Evolutionary conservation across 2,797 vertebrate species (phyloP).

Genomic region (Telmatherina bonti): DNA sequence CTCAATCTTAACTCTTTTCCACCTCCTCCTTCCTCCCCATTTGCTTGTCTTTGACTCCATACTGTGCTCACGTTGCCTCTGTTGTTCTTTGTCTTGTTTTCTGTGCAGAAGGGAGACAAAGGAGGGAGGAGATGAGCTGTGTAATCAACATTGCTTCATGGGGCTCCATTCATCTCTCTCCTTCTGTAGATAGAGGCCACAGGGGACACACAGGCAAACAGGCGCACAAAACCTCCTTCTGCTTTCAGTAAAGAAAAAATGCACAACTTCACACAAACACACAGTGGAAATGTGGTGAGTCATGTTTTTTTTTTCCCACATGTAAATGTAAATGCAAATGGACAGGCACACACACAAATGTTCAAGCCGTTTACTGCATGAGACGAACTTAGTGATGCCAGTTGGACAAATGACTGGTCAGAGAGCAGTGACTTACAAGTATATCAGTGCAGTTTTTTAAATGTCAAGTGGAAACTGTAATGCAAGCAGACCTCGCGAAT

Average conservation of each 20-base stretch:
- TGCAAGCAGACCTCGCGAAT: constrained; percentile 16
- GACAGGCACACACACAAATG: constrained; percentile 5
- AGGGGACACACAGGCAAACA: constrained; percentile 26
- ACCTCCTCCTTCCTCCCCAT: constrained; percentile 1
- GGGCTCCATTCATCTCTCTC: constrained; percentile 52
- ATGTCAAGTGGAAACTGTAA: constrained; percentile 20
- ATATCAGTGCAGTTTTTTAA: constrained; percentile 29
- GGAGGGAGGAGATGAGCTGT: constrained; percentile 27
- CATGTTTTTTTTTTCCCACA: constrained; percentile 10
- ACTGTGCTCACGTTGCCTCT: neutral
- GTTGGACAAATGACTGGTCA: constrained; percentile 35
- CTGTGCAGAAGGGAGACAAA: constrained; percentile 32
- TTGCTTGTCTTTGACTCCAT: neutral
- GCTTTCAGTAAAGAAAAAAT: constrained; percentile 5
- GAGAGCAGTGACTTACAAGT: constrained; percentile 21
- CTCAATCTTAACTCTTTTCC: neutral
- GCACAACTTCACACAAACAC: constrained; percentile 15
- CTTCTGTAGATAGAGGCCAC: constrained; percentile 45
- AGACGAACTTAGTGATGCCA: constrained; percentile 30
- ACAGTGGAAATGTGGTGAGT: constrained; percentile 18
- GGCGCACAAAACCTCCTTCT: neutral
- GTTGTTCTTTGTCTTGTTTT: constrained; percentile 18
- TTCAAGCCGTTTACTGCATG: constrained; percentile 21
- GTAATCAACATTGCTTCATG: constrained; percentile 49
- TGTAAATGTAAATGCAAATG: constrained; percentile 5